These are phyloP conservation scores for Gryon sp. DNA, from an alignment of 1,140 invertebrate genomes.

Conservation along the genomic window DNA sequence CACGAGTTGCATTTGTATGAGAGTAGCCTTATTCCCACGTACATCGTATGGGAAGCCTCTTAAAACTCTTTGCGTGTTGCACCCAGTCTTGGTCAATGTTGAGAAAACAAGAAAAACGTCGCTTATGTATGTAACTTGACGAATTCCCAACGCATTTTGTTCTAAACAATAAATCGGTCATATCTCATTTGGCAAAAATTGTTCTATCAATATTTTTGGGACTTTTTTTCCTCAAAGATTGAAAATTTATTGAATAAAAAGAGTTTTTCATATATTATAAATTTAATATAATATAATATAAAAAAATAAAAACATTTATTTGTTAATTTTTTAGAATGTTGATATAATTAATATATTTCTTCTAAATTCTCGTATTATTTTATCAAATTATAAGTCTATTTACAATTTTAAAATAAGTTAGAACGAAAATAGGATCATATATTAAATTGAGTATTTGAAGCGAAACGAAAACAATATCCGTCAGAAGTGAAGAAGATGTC, in stretches of 20 bases:
- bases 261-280: no score
- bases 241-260: no score
- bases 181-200: not conserved
- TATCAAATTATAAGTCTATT: not conserved
- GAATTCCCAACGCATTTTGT: slow-evolving; percentile 18
- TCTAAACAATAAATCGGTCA: not conserved
- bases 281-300: not conserved
- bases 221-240: no score
- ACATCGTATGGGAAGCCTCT: slow-evolving; percentile 67
- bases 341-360: no score
- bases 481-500: slow-evolving; percentile 35
- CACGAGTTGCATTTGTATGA: slow-evolving; percentile 24
- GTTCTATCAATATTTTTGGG: no score
- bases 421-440: slow-evolving; percentile 15
- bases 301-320: no score
- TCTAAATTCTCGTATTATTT: no score
- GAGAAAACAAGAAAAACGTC: slow-evolving; percentile 49
- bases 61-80: slow-evolving; percentile 70
- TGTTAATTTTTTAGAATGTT: no score
- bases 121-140: slow-evolving; percentile 39
- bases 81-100: slow-evolving; percentile 43
- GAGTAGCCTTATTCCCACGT: slow-evolving; percentile 58
- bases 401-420: slow-evolving; percentile 8
- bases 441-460: slow-evolving; percentile 24
- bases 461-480: slow-evolving; percentile 42